Conservation (phyloP, 2,888 invertebrate genomes). For the Xanthia icteritia region DNA sequence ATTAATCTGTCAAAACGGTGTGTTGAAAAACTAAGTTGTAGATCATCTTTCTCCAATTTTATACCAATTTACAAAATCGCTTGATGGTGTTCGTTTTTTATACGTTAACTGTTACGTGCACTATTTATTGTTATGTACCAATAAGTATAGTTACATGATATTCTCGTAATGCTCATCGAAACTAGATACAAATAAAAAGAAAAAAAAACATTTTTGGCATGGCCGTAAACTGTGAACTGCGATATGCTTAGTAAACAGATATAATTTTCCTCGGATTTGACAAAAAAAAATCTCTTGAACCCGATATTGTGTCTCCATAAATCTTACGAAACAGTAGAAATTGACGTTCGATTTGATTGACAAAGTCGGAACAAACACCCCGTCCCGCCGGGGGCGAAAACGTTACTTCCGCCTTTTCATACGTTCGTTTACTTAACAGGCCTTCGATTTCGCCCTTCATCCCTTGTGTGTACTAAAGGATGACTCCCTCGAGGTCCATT, state of each 20-base stretch:
- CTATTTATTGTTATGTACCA: neutral
- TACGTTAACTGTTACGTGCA: neutral
- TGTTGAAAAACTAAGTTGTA: neutral
- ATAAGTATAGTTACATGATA: neutral
- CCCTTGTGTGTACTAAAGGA: neutral
- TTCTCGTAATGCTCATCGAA: neutral
- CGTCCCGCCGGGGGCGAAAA: constrained; percentile 8
- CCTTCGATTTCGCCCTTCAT: constrained; percentile 7
- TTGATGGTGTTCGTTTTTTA: neutral
- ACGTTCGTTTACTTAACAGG: constrained; percentile 15
- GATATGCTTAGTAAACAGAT: constrained; percentile 8
- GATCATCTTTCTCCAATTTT: neutral
- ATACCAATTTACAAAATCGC: neutral
- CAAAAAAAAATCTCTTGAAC: neutral
- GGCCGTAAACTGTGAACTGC: neutral
- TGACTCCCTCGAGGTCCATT: constrained; percentile 5
- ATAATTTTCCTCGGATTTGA: neutral
- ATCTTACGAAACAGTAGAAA: constrained; percentile 3
- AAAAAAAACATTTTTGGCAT: neutral
- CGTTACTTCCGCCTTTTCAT: constrained; percentile 13
- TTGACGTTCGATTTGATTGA: constrained; percentile 28
- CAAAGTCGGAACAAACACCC: constrained; percentile 37
- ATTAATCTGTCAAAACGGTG: too few species aligned
- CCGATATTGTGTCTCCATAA: neutral
- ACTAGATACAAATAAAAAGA: neutral